These are phyloP conservation scores for Hydropsyche betteni DNA, from an alignment of 2,888 invertebrate species.

Conservation along the genomic window DNA sequence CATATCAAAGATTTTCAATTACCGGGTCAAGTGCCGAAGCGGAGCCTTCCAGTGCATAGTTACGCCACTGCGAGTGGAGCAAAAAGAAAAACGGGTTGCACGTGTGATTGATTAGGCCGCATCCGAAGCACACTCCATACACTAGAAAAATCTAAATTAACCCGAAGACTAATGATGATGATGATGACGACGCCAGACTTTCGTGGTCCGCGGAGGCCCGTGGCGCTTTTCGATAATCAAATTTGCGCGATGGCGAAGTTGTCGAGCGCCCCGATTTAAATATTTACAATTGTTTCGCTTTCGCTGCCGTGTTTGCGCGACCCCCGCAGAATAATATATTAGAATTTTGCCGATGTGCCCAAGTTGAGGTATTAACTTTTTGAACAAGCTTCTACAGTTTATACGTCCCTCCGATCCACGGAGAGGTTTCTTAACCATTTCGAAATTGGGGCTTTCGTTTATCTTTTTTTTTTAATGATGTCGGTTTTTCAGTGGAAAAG, in stretches of 20 bases:
- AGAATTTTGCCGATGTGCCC: background rate
- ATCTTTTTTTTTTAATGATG: too few species aligned
- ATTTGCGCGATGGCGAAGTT: constrained; percentile 5
- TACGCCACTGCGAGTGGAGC: background rate
- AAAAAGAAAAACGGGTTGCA: constrained; percentile 14
- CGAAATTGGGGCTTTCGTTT: too few species aligned
- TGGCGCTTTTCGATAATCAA: constrained; percentile 11
- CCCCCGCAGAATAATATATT: constrained; percentile 22
- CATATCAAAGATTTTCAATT: too few species aligned
- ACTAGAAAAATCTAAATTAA: constrained; percentile 5
- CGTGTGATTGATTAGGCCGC: constrained; percentile 18
- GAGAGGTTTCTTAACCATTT: too few species aligned
- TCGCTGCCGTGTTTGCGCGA: background rate
- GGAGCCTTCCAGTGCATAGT: background rate
- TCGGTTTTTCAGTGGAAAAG: too few species aligned
- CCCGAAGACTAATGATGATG: constrained; percentile 24
- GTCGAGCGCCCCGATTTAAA: constrained; percentile 1
- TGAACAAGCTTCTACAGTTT: constrained; percentile 15
- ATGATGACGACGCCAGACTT: constrained; percentile 19
- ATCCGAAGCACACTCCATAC: constrained; percentile 1
- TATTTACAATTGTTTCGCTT: constrained; percentile 24
- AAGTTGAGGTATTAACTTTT: constrained; percentile 29
- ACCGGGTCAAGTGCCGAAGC: too few species aligned
- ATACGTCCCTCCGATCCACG: background rate
- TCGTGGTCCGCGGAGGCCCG: background rate